A percentile compares a stretch with the other conserved stretches of the same genome.
Conservation (phyloP, 2,888 invertebrate species). For the Rhopalosiphum nymphaeae region DNA sequence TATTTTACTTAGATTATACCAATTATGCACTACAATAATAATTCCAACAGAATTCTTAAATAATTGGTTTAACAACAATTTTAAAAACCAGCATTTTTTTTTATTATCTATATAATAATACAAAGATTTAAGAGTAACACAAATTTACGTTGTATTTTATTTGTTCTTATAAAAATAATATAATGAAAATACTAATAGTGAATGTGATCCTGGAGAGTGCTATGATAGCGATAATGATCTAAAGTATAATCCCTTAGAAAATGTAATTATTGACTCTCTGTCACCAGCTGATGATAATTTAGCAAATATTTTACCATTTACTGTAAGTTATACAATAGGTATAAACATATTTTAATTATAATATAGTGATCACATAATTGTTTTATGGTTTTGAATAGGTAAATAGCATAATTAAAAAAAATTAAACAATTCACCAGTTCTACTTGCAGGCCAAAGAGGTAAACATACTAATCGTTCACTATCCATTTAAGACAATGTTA, state of each 20-base stretch:
- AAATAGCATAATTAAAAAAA: neutral
- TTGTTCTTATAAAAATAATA: neutral
- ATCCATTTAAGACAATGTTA: too few species aligned
- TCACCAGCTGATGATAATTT: neutral
- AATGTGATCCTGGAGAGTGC: too few species aligned
- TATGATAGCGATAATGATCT: too few species aligned
- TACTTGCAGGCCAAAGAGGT: too few species aligned
- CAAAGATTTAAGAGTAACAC: constrained; percentile 12
- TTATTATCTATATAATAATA: constrained; percentile 15
- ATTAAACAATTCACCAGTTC: neutral
- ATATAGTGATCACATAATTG: neutral
- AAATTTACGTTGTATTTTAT: constrained; percentile 7
- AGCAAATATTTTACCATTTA: neutral
- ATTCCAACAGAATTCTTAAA: constrained; percentile 2
- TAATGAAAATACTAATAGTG: too few species aligned
- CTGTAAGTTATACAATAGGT: constrained; percentile 16
- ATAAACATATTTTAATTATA: neutral
- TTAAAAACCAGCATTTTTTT: constrained; percentile 13
- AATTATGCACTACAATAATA: constrained; percentile 12
- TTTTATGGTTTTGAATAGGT: neutral
- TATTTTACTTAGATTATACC: constrained; percentile 10
- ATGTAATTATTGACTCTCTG: too few species aligned
- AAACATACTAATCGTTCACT: too few species aligned
- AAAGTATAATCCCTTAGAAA: constrained; percentile 13
- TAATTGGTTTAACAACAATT: constrained; percentile 9